phyloP scores from a whole-genome alignment of 2,797 vertebrate species.

The Chelon labrosus region DNA sequence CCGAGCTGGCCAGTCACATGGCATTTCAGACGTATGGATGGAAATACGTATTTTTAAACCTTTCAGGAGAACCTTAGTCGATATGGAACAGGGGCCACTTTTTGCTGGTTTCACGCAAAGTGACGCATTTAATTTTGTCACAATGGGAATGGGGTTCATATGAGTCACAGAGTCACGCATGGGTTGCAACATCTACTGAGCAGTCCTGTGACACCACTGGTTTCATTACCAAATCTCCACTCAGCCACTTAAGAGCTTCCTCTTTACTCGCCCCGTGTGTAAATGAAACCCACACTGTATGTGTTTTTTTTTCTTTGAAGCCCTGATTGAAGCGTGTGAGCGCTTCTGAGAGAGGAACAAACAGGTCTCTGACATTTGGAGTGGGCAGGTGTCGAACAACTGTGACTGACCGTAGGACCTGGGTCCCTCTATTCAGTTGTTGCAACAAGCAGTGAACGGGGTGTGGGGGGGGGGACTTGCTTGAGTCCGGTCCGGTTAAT shows the following conservation, averaged over 20 bases:
- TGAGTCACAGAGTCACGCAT: slow-evolving; percentile 11
- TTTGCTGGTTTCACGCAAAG: background rate
- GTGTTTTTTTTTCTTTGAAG: background rate
- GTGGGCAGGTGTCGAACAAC: slow-evolving; percentile 48
- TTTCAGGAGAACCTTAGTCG: background rate
- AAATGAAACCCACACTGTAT: background rate
- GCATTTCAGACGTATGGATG: background rate
- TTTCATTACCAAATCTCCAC: slow-evolving; percentile 31
- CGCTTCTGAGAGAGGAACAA: slow-evolving; percentile 28
- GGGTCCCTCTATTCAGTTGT: slow-evolving; percentile 9
- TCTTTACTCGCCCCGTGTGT: background rate
- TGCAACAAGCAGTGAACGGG: background rate
- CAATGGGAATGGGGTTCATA: background rate
- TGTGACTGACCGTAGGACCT: slow-evolving; percentile 25
- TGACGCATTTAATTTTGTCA: background rate
- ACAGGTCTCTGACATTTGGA: slow-evolving; percentile 40
- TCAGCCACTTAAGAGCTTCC: slow-evolving; percentile 31
- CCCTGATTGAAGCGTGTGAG: slow-evolving; percentile 7
- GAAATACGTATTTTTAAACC: slow-evolving; percentile 20
- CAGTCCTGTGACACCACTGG: slow-evolving; percentile 49
- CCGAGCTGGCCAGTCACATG: slow-evolving; percentile 28
- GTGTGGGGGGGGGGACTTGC: slow-evolving; percentile 9
- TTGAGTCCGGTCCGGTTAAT: slow-evolving; percentile 18
- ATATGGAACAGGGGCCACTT: background rate
- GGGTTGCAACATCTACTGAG: slow-evolving; percentile 39